Percentiles rank a stretch among this genome's conserved stretches.
These are phyloP conservation scores for Anoplius nigerrimus DNA, from an alignment of 2,888 invertebrate genomes.

Conservation along the genomic window DNA sequence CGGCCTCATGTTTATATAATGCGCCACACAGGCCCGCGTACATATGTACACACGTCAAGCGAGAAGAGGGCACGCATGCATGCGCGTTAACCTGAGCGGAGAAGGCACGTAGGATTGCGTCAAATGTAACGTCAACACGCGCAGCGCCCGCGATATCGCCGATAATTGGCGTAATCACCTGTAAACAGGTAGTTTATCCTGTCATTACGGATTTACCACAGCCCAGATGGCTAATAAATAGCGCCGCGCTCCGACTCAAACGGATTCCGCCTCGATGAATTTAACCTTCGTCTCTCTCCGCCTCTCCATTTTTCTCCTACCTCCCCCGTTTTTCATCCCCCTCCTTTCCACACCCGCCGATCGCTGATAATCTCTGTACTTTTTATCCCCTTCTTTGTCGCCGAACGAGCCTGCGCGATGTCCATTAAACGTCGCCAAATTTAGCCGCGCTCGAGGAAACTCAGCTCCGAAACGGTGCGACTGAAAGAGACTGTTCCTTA, in stretches of 20 bases:
- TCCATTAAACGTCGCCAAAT: not conserved
- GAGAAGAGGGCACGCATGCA: not conserved
- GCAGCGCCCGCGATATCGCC: conserved; percentile 33
- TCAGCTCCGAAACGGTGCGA: conserved; percentile 3
- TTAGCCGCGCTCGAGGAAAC: not conserved
- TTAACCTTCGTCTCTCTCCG: not conserved
- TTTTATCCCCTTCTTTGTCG: not conserved
- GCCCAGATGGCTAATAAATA: conserved; percentile 51
- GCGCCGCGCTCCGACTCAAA: conserved; percentile 18
- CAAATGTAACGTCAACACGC: conserved; percentile 35
- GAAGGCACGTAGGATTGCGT: conserved; percentile 27
- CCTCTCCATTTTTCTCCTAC: not conserved
- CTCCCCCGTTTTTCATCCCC: not conserved
- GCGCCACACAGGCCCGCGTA: not conserved
- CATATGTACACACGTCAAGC: not conserved
- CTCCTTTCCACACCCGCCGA: not conserved
- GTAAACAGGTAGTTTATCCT: conserved; percentile 53
- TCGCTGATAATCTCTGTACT: not conserved
- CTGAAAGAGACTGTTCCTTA: too few species aligned
- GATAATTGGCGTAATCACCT: conserved; percentile 61
- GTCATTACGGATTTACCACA: conserved; percentile 52
- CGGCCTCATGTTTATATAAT: not conserved
- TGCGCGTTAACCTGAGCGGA: conserved; percentile 11
- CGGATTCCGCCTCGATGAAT: conserved; percentile 24
- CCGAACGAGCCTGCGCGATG: not conserved